Conservation (phyloP, 1,140 invertebrate species). For the Heliconius hewitsoni region DNA sequence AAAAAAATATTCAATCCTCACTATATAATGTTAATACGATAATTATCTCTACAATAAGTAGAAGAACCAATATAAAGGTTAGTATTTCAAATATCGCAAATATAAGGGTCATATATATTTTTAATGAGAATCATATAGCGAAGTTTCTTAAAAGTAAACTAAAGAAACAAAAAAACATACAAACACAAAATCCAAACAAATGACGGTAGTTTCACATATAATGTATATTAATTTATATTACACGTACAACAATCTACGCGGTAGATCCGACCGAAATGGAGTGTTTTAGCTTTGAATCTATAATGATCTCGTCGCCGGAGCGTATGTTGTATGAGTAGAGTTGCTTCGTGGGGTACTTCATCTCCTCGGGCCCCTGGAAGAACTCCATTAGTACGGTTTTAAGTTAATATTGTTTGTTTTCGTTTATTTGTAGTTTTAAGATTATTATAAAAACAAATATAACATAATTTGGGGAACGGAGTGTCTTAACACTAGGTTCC, state of each 20-base stretch:
- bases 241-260: slow-evolving; percentile 46
- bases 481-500: too few species aligned
- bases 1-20: too few species aligned
- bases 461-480: too few species aligned
- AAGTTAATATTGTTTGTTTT: neutral
- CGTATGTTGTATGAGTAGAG: slow-evolving; percentile 95
- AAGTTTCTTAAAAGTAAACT: too few species aligned
- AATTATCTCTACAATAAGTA: too few species aligned
- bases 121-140: too few species aligned
- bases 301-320: slow-evolving; percentile 94
- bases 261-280: slow-evolving; percentile 65
- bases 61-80: too few species aligned
- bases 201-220: slow-evolving; percentile 34
- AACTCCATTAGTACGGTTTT: slow-evolving; percentile 51
- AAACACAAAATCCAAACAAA: slow-evolving; percentile 1
- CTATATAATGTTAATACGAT: too few species aligned
- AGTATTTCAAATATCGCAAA: too few species aligned
- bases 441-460: neutral
- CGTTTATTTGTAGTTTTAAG: too few species aligned
- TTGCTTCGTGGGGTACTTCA: slow-evolving; percentile 92
- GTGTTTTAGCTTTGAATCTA: slow-evolving; percentile 86
- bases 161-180: too few species aligned
- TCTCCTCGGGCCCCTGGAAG: slow-evolving; percentile 91
- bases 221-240: neutral
- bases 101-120: too few species aligned